These are phyloP conservation scores for Euzophera pinguis DNA, from an alignment of 2,888 invertebrate species.

Conservation along the genomic window DNA sequence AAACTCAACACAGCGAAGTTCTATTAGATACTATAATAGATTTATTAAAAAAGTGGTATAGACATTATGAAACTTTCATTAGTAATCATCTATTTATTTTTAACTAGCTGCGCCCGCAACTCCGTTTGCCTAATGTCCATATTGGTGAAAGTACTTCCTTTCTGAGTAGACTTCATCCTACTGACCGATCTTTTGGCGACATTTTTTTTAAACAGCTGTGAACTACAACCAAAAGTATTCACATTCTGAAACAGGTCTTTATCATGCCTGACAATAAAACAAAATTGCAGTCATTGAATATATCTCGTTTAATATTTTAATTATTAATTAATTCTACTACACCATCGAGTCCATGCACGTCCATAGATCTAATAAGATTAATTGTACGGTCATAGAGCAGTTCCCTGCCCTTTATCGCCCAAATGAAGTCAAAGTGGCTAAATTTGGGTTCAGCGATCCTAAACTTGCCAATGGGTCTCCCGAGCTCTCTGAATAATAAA, in stretches of 20 bases:
- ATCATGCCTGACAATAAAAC: too few relatives aligned
- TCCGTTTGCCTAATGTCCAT: too few relatives aligned
- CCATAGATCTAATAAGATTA: slow-evolving; percentile 47
- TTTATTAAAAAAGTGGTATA: background rate
- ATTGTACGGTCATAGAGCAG: slow-evolving; percentile 80
- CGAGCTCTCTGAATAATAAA: slow-evolving; percentile 70
- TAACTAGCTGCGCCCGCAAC: too few relatives aligned
- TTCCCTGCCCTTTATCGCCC: slow-evolving; percentile 81
- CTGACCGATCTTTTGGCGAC: too few relatives aligned
- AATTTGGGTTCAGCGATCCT: slow-evolving; percentile 78
- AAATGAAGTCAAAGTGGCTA: slow-evolving; percentile 86
- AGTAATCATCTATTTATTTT: too few relatives aligned
- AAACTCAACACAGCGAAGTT: background rate
- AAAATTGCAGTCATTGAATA: too few relatives aligned
- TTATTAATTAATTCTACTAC: background rate
- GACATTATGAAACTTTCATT: background rate
- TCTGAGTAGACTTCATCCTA: too few relatives aligned
- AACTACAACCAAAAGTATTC: too few relatives aligned
- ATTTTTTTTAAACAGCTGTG: too few relatives aligned
- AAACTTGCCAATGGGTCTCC: slow-evolving; percentile 77
- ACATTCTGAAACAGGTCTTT: too few relatives aligned
- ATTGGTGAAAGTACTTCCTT: too few relatives aligned
- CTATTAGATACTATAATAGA: background rate
- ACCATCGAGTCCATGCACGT: slow-evolving; percentile 27
- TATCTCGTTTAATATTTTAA: too few relatives aligned